These are phyloP conservation scores for Python bivittatus DNA, from an alignment of 2,113 vertebrate genomes.

Conservation along the genomic window DNA sequence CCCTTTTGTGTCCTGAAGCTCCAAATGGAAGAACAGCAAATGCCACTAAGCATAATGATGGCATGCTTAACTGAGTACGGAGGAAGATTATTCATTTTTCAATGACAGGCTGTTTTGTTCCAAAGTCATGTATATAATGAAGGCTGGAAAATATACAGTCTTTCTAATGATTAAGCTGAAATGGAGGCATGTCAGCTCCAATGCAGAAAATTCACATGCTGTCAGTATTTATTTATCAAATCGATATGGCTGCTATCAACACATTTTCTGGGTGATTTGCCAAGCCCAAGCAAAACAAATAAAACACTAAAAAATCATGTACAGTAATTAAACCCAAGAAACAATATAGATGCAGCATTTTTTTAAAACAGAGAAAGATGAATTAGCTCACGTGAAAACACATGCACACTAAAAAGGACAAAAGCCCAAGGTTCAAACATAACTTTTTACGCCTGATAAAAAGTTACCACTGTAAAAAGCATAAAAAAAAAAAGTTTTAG, in stretches of 20 bases:
- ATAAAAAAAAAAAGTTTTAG: background rate
- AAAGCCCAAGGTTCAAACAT: background rate
- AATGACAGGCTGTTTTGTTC: conserved; percentile 46
- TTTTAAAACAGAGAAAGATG: background rate
- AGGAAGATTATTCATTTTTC: conserved; percentile 34
- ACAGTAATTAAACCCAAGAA: background rate
- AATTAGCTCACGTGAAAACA: background rate
- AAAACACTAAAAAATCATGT: background rate
- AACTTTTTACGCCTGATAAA: background rate
- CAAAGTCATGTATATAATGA: conserved; percentile 29
- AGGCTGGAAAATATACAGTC: background rate
- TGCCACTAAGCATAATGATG: conserved; percentile 48
- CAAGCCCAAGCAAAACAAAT: background rate
- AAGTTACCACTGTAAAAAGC: background rate
- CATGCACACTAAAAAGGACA: background rate
- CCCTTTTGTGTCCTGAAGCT: conserved; percentile 14
- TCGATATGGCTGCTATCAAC: background rate
- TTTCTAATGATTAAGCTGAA: conserved; percentile 35
- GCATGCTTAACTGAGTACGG: conserved; percentile 39
- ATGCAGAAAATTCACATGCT: background rate
- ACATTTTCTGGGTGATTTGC: background rate
- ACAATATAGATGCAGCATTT: background rate
- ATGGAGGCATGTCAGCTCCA: background rate
- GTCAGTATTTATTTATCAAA: background rate
- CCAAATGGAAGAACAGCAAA: conserved; percentile 56